Percentiles rank a stretch among this genome's conserved stretches.
Evolutionary conservation across 2,113 vertebrate species (phyloP).

Genomic region (Etia nguti): DNA sequence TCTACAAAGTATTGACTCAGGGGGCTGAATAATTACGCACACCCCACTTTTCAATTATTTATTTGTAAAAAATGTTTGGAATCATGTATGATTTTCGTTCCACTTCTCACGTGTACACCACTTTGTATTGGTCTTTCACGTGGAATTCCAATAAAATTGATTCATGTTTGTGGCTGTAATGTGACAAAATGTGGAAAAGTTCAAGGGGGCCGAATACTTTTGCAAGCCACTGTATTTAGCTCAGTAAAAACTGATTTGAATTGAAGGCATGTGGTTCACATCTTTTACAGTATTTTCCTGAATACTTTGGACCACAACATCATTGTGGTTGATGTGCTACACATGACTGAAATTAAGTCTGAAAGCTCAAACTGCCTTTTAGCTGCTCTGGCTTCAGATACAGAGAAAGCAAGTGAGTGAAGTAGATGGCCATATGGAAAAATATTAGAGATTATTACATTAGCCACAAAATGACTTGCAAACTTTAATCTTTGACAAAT

Average conservation of each 20-base stretch:
- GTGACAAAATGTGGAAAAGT: too few relatives aligned
- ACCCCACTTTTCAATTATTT: too few relatives aligned
- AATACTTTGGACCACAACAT: background rate
- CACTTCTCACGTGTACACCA: too few relatives aligned
- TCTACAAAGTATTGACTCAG: too few relatives aligned
- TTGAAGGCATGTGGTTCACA: slow-evolving; percentile 46
- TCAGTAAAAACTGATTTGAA: background rate
- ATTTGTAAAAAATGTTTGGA: too few relatives aligned
- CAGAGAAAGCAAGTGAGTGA: background rate
- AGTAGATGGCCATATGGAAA: background rate
- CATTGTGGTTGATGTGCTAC: slow-evolving; percentile 24
- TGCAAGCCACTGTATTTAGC: too few relatives aligned
- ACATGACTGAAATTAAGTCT: slow-evolving; percentile 57
- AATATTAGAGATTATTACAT: background rate
- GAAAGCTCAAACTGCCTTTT: slow-evolving; percentile 26
- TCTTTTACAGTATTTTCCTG: background rate
- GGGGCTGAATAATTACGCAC: too few relatives aligned
- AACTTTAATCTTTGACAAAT: background rate
- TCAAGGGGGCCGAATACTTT: too few relatives aligned
- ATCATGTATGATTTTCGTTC: too few relatives aligned
- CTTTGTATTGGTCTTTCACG: too few relatives aligned
- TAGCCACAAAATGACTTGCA: background rate
- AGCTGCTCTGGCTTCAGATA: background rate
- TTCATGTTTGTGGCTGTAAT: too few relatives aligned
- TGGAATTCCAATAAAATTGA: too few relatives aligned